Percentiles rank a stretch among this genome's conserved stretches.
Evolutionary conservation across 2,113 vertebrate species (phyloP).

Genomic region (Barbus barbus): DNA sequence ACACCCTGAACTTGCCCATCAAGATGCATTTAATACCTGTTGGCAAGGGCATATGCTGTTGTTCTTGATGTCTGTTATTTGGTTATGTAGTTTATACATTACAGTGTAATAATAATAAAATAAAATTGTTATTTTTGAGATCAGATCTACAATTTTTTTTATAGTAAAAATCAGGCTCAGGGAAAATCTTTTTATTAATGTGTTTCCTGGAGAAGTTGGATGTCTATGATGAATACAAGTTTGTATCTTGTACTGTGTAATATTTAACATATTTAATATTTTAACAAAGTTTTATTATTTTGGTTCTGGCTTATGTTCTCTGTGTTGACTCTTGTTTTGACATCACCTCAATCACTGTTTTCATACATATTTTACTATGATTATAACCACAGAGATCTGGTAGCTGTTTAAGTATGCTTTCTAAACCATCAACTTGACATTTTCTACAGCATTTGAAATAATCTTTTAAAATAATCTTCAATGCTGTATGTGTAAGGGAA

Average conservation of each 20-base stretch:
- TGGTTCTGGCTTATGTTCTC: not conserved
- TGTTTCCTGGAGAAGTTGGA: not conserved
- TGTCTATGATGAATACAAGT: not conserved
- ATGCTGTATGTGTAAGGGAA: too few relatives aligned
- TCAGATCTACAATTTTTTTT: not conserved
- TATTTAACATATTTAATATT: not conserved
- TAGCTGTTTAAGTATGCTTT: not conserved
- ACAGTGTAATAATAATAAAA: too few relatives aligned
- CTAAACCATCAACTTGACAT: not conserved
- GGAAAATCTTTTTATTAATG: not conserved
- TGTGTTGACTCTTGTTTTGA: not conserved
- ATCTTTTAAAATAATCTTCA: constrained; percentile 7
- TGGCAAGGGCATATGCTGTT: too few relatives aligned
- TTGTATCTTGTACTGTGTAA: not conserved
- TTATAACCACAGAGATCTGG: not conserved
- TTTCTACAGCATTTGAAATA: not conserved
- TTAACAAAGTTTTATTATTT: too few relatives aligned
- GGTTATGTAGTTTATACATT: too few relatives aligned
- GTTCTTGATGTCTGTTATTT: too few relatives aligned
- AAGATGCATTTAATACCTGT: too few relatives aligned
- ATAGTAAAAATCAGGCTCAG: not conserved
- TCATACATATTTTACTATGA: not conserved
- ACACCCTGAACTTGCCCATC: too few relatives aligned
- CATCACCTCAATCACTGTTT: not conserved
- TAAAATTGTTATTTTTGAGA: not conserved